phyloP scores from a whole-genome alignment of 35 echinoderm and acorn worm genomes.

The Lytechinus variegatus region DNA sequence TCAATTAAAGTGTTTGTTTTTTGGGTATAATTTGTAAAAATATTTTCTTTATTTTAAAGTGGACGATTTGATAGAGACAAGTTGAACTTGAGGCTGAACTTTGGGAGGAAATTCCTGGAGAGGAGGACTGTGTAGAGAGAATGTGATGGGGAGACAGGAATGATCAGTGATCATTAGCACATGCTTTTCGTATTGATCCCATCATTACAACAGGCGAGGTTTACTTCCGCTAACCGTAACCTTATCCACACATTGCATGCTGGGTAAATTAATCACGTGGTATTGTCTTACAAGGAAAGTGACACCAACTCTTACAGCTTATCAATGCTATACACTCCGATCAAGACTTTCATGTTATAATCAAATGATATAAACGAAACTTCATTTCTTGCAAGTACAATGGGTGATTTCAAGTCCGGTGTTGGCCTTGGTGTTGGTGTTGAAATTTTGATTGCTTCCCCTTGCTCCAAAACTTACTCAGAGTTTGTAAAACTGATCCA shows the following conservation, averaged over 20 bases:
- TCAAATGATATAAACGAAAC: neutral
- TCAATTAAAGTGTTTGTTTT: too few relatives aligned
- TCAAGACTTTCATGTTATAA: neutral
- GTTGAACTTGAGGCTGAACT: neutral
- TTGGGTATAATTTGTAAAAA: too few relatives aligned
- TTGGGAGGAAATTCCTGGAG: neutral
- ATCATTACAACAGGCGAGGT: constrained; percentile 1
- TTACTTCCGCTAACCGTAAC: neutral
- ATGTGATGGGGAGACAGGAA: neutral
- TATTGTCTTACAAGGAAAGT: neutral
- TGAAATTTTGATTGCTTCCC: too few relatives aligned
- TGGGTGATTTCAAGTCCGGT: too few relatives aligned
- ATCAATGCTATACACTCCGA: neutral
- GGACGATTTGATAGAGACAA: neutral
- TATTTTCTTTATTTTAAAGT: neutral
- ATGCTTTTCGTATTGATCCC: neutral
- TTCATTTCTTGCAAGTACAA: neutral
- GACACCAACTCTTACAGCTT: neutral
- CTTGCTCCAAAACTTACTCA: too few relatives aligned
- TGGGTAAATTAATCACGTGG: constrained; percentile 25
- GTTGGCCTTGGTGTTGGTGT: too few relatives aligned
- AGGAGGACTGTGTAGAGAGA: neutral
- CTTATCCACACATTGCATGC: constrained; percentile 21
- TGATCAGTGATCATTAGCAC: constrained; percentile 15
- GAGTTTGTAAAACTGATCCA: too few relatives aligned